Evolutionary conservation across 2,888 invertebrate species (phyloP).

Genomic region (Trissolcus brochymenae): DNA sequence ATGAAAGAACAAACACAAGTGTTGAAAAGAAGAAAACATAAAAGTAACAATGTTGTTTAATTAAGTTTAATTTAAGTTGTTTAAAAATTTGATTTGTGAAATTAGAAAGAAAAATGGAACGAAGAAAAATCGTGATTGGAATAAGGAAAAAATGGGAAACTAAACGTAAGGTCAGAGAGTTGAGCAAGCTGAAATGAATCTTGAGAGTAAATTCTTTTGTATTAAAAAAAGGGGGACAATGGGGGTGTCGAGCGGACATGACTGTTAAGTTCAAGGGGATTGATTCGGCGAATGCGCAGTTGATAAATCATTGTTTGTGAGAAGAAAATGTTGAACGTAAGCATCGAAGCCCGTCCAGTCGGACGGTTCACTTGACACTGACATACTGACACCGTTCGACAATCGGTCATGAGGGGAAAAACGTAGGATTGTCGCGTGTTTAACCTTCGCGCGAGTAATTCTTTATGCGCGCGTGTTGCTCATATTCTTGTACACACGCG

Average conservation of each 20-base stretch:
- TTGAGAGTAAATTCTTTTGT: constrained; percentile 3
- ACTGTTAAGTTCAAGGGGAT: constrained; percentile 32
- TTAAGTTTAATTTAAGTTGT: no score
- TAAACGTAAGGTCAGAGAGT: background rate
- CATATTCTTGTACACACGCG: constrained; percentile 35
- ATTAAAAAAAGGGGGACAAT: constrained; percentile 9
- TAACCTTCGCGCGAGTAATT: constrained; percentile 48
- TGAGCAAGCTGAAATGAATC: background rate
- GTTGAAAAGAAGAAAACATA: no score
- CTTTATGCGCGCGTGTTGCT: constrained; percentile 46
- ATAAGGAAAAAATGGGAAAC: background rate
- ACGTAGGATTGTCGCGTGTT: constrained; percentile 51
- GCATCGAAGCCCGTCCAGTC: constrained; percentile 51
- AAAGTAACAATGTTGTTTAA: no score
- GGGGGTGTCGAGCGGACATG: constrained; percentile 9
- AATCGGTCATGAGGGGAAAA: constrained; percentile 57
- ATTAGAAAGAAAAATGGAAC: no score
- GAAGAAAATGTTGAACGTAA: constrained; percentile 59
- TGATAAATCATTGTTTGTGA: constrained; percentile 39
- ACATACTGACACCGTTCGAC: constrained; percentile 71
- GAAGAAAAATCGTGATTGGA: background rate
- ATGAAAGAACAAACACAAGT: no score
- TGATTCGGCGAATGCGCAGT: constrained; percentile 18
- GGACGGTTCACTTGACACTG: constrained; percentile 67
- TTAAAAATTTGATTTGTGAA: no score